Base-by-base conservation (phyloP, 1,140 invertebrate species). In the Macrosteles quadrilineatus region DNA sequence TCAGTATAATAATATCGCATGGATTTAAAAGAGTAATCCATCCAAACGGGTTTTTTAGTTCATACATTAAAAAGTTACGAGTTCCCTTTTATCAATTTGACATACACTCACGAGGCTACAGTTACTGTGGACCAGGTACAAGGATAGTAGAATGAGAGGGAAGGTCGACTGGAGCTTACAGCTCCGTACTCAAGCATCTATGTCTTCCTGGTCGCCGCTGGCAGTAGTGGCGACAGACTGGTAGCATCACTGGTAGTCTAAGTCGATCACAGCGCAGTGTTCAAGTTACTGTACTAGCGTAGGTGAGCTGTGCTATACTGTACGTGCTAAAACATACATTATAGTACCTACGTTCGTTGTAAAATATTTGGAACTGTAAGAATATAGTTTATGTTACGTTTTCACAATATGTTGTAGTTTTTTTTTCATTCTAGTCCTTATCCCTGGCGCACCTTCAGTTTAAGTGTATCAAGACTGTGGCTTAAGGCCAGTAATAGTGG, bases 151-250 rank as follows among this genome's bases (percentile, higher is more conserved):
- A 14, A 36, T 36, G 32, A 36, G 14, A 14, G 32, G 32, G 32
- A 36, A 14, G 32, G 14, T 36, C 32, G 14, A 36, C 32, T 14
- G 32, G n/a, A 25, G 55, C 14, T 59, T 30, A 6, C 27, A 30
- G 55, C 12, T 25, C 25, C 55, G 25, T 67, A 72, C 71, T 72
- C 71, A 72, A 72, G 71, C 67, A 72, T 72, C 71, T 72, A 72
- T 72, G 71, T 72, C 71, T 72, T 72, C 71, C 71, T 68, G 57
- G 55, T 59, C 55, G 55, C 23, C 55, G 55, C 23, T 36, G 14
- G 32, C 32, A 36, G 32, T n/a, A n/a, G 32, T 36, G 23, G 55
- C 25, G 55, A 30, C 55, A 59, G 55, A 59, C 55, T 59, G 55
- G 55, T 59, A 59, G 47, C 21, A n/a, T 50, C 47, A 27, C 55